Conservation (phyloP, 2,113 vertebrate species). For the Sakesphorus luctuosus region DNA sequence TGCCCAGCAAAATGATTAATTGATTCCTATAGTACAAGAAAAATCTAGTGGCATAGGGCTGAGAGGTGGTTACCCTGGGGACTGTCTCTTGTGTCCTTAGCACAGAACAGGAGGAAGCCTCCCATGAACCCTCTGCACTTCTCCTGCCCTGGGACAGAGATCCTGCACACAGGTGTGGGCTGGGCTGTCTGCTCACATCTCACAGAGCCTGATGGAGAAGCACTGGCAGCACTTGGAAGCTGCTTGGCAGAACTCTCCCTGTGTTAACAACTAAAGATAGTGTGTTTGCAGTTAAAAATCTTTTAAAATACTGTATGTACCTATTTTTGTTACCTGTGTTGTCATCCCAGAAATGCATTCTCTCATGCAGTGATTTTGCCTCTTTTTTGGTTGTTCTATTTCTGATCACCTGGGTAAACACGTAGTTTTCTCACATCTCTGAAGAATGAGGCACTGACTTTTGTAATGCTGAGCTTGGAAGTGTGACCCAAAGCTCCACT, state of each 20-base stretch:
- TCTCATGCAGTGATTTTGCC: neutral
- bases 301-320: neutral
- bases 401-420: neutral
- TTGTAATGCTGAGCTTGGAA: neutral
- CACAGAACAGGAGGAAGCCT: neutral
- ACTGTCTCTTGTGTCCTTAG: neutral
- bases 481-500: neutral
- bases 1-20: neutral
- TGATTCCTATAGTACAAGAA: neutral
- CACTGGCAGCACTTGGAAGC: neutral
- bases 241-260: neutral
- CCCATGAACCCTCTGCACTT: neutral
- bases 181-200: neutral
- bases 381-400: neutral
- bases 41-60: neutral
- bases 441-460: neutral
- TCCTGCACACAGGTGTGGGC: neutral
- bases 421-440: neutral
- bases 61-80: neutral
- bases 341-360: neutral
- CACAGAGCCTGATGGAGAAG: neutral
- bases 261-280: neutral
- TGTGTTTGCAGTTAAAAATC: neutral
- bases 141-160: neutral
- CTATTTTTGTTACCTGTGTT: neutral